Evolutionary conservation across 2,888 invertebrate species (phyloP), one percentile per base, ranked within the genome.

Genomic region (Pseudococcus longispinus): DNA sequence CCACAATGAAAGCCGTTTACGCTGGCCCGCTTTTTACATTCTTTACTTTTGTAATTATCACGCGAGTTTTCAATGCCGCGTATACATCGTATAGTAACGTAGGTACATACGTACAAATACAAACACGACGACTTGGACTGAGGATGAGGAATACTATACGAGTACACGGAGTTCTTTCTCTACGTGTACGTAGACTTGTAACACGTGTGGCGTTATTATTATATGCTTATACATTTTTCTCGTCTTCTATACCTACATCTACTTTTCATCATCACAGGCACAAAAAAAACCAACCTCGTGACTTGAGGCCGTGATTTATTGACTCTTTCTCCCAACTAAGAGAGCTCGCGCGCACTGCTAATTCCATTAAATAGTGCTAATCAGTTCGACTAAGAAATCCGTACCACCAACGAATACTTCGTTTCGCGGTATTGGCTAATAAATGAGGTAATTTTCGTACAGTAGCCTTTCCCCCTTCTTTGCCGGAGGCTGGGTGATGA

Each of bases 11-110:
- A 42, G 65, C 85, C 85, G 65, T 85, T 70, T 85, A 85, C 85
- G 70, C 42, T 70, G 77, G 85, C 84, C 84, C 55, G 60, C 84
- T 80, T 80, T 80, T 55, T 55, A 44, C 42, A 70, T 70, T 85
- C 65, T 85, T 85, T 70, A 42, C 70, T 85, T 85, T 85, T 74
- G 70, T 85, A 85, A 85, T 85, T 85, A 85, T 85, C 85, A 70
- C 70, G 65, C 77, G 74, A 37, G 65, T 42, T 37, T 70, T 85
- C 60, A 51, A 55, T 51, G 18, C 83, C 26, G 15, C 42, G 23
- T 37, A n/a, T n/a, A n/a, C n/a, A n/a, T n/a, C n/a, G n/a, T n/a
- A n/a, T n/a, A n/a, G n/a, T n/a, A n/a, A n/a, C n/a, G n/a, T n/a
- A n/a, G n/a, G n/a, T n/a, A 44, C 23, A 5, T 37, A 23, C 82